Conservation (phyloP, 2,797 vertebrate genomes). For the Squalus acanthias region DNA sequence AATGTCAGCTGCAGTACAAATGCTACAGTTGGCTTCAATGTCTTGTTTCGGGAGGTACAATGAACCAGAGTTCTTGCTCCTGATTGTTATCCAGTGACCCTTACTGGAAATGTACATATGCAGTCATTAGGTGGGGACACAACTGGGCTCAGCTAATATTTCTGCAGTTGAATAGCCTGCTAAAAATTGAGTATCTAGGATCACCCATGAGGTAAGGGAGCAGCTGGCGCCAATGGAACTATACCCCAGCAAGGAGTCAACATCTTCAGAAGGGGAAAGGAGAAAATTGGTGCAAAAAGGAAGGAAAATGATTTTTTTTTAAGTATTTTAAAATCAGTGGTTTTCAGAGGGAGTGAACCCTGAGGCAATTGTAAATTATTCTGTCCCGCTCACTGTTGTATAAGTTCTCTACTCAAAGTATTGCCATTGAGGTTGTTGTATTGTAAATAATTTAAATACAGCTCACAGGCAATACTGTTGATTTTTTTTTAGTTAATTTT, state of each 20-base stretch:
- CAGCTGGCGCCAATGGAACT: background rate
- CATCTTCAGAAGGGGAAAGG: background rate
- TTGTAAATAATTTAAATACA: background rate
- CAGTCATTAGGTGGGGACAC: background rate
- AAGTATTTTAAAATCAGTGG: background rate
- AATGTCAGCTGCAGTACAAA: background rate
- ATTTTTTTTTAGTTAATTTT: background rate
- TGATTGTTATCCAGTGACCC: background rate
- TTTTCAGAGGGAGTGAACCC: background rate
- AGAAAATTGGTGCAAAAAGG: background rate
- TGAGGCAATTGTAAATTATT: background rate
- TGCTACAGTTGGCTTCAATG: background rate
- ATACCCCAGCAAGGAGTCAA: no score
- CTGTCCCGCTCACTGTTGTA: background rate
- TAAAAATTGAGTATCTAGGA: background rate
- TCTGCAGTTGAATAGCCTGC: background rate
- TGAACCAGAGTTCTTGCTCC: background rate
- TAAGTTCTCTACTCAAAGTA: background rate
- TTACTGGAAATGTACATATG: background rate
- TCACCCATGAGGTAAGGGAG: background rate
- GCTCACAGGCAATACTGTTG: background rate
- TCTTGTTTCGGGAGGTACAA: background rate
- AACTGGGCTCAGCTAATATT: background rate
- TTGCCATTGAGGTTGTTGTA: background rate
- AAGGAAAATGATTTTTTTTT: background rate